phyloP scores from a whole-genome alignment of 2,113 vertebrate genomes.

The Albula goreensis region DNA sequence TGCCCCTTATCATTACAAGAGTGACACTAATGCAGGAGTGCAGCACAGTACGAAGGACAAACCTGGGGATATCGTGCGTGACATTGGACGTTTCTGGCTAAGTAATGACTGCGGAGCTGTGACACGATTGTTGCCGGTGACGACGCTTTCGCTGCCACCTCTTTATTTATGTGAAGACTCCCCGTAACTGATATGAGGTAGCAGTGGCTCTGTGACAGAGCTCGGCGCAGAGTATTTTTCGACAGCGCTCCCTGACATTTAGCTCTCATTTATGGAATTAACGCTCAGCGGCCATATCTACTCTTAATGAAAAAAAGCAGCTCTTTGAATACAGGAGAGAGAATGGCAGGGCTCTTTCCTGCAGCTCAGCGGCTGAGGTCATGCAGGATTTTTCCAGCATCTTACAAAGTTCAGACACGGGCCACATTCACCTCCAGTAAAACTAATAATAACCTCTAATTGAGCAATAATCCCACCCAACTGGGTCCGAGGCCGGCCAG shows the following conservation, averaged over 20 bases:
- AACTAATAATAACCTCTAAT: conserved; percentile 59
- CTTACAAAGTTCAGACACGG: conserved; percentile 53
- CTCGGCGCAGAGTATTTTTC: conserved; percentile 26
- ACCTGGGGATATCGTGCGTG: conserved; percentile 63
- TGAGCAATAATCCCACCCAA: conserved; percentile 56
- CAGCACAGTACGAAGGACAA: conserved; percentile 66
- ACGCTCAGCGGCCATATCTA: conserved; percentile 45
- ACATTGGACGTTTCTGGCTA: conserved; percentile 57
- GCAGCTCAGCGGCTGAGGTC: conserved; percentile 35
- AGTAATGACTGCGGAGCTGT: conserved; percentile 56
- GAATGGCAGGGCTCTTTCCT: conserved; percentile 12
- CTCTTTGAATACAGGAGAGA: conserved; percentile 34
- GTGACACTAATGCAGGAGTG: conserved; percentile 54
- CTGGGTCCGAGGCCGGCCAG: conserved; percentile 47
- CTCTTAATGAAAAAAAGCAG: conserved; percentile 39
- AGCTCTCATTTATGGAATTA: conserved; percentile 44
- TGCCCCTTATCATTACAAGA: conserved; percentile 59
- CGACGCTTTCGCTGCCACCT: conserved; percentile 45
- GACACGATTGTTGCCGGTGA: conserved; percentile 43
- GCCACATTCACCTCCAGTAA: conserved; percentile 48
- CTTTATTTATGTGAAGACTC: conserved; percentile 49
- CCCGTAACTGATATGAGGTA: conserved; percentile 13
- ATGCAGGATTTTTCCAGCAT: conserved; percentile 42
- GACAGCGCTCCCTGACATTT: conserved; percentile 41
- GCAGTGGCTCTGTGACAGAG: background rate